Percentiles rank a stretch among this genome's conserved stretches.
phyloP scores from a whole-genome alignment of 1,140 invertebrate species.

The Plectus sambesii region DNA sequence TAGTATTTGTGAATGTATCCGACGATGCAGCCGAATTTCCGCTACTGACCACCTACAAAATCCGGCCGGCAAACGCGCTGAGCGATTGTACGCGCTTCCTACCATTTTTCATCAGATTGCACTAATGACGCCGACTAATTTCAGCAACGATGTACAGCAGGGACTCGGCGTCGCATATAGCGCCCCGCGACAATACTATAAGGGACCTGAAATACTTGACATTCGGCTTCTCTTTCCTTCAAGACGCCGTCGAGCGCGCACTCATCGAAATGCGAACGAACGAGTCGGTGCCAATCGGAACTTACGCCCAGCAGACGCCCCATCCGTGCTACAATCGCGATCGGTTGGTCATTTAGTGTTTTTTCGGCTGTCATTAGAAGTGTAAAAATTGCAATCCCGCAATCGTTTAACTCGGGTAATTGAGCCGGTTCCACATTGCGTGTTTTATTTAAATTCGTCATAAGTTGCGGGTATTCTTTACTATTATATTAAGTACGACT shows the following conservation, averaged over 20 bases:
- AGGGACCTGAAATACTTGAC: constrained; percentile 48
- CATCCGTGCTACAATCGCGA: constrained; percentile 29
- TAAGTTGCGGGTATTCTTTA: too few species aligned
- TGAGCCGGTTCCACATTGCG: too few species aligned
- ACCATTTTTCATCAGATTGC: constrained; percentile 12
- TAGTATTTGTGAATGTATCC: constrained; percentile 26
- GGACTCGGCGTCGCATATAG: constrained; percentile 15
- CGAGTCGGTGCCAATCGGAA: constrained; percentile 21
- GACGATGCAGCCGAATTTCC: constrained; percentile 15
- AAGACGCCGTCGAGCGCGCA: constrained; percentile 50
- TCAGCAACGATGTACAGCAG: constrained; percentile 32
- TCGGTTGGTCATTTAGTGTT: not conserved
- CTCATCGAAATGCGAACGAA: constrained; percentile 46
- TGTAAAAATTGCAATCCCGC: too few species aligned
- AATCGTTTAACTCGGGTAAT: too few species aligned
- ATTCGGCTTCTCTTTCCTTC: constrained; percentile 50
- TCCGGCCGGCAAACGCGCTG: constrained; percentile 27
- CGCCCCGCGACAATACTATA: constrained; percentile 32
- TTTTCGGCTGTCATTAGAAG: not conserved
- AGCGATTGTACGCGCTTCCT: constrained; percentile 28
- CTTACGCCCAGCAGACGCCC: constrained; percentile 38
- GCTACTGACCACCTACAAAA: constrained; percentile 29
- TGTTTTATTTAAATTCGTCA: too few species aligned
- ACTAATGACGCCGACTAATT: constrained; percentile 34
- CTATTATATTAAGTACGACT: too few species aligned